A percentile compares a stretch with the other conserved stretches of the same genome.
These are phyloP conservation scores for Sphinx pinastri DNA, from an alignment of 2,888 invertebrate genomes.

Conservation along the genomic window DNA sequence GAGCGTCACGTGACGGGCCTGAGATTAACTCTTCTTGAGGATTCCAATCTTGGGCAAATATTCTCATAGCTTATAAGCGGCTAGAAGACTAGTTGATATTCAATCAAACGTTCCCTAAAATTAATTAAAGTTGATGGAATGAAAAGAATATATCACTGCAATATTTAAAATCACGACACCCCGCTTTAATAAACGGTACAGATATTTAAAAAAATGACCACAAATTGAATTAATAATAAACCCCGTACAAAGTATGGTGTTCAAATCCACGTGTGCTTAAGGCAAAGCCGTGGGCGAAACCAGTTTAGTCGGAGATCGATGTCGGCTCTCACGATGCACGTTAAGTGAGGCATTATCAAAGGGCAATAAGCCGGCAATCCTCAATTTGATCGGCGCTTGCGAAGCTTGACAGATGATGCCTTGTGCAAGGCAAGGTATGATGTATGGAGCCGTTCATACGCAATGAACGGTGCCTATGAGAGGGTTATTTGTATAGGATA, in stretches of 20 bases:
- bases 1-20: too few relatives aligned
- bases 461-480: constrained; percentile 4
- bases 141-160: too few relatives aligned
- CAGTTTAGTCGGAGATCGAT: constrained; percentile 30
- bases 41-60: too few relatives aligned
- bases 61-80: too few relatives aligned
- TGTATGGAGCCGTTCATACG: constrained; percentile 29
- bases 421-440: constrained; percentile 33
- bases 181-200: too few relatives aligned
- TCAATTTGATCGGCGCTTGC: constrained; percentile 66
- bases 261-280: constrained; percentile 3
- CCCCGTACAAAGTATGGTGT: background rate
- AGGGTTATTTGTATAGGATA: background rate
- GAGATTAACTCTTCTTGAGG: too few relatives aligned
- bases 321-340: constrained; percentile 23
- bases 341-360: constrained; percentile 53
- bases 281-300: background rate
- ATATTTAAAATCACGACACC: too few relatives aligned
- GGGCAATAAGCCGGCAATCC: constrained; percentile 64
- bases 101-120: too few relatives aligned
- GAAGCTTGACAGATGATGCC: constrained; percentile 65
- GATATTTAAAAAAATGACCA: background rate
- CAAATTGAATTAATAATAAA: background rate
- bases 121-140: too few relatives aligned
- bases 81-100: too few relatives aligned